Percentiles rank a stretch among this genome's conserved stretches.
Evolutionary conservation across 2,888 invertebrate species (phyloP).

Genomic region (Drosophila austrosaltans): DNA sequence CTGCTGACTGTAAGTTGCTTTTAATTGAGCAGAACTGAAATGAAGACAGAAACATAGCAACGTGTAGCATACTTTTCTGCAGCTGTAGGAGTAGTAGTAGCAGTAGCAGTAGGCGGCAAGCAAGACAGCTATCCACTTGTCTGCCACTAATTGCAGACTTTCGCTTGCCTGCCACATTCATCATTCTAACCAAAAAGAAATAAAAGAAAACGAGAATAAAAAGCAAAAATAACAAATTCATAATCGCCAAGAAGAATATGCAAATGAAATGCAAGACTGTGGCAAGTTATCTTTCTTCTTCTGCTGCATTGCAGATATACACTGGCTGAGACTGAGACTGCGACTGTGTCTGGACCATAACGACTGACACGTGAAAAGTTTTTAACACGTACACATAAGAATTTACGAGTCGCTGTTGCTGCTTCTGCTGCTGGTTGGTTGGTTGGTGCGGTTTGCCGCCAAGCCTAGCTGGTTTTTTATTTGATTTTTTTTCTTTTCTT

Average conservation of each 20-base stretch:
- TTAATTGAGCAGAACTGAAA: conserved; percentile 45
- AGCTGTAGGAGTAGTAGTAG: too few relatives aligned
- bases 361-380: conserved; percentile 72
- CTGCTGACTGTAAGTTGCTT: conserved; percentile 35
- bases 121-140: conserved; percentile 8
- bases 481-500: neutral
- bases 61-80: conserved; percentile 21
- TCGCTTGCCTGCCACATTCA: conserved; percentile 50
- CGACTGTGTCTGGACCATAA: conserved; percentile 45
- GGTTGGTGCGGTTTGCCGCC: conserved; percentile 1
- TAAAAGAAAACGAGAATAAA: neutral
- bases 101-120: neutral
- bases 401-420: conserved; percentile 42
- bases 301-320: conserved; percentile 72
- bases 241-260: conserved; percentile 63
- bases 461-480: conserved; percentile 6
- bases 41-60: neutral
- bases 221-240: conserved; percentile 38
- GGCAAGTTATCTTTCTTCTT: conserved; percentile 32
- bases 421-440: conserved; percentile 7
- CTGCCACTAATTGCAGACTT: conserved; percentile 66
- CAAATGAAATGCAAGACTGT: conserved; percentile 59
- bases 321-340: conserved; percentile 21
- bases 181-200: conserved; percentile 33
- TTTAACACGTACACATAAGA: conserved; percentile 67